phyloP scores from a whole-genome alignment of 2,113 vertebrate genomes.

The Sphaerodactylus townsendi region DNA sequence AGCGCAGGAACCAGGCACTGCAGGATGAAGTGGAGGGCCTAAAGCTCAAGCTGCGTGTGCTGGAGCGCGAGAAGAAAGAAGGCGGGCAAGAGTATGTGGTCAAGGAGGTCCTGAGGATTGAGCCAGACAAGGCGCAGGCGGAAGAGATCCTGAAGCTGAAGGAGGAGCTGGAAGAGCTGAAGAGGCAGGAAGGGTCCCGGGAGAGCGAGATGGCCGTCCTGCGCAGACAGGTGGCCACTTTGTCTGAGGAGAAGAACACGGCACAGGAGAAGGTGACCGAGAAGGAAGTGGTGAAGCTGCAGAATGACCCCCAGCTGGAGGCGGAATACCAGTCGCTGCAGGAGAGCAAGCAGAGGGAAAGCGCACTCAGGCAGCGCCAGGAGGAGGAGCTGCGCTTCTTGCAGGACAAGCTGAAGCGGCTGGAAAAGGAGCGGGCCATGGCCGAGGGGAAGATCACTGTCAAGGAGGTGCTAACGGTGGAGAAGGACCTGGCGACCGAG shows the following conservation, averaged over 20 bases:
- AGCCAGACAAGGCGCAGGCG: conserved; percentile 88
- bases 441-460: conserved; percentile 94
- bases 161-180: conserved; percentile 88
- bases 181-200: conserved; percentile 83
- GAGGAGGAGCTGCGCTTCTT: conserved; percentile 92
- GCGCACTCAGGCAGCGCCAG: conserved; percentile 75
- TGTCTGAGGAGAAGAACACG: conserved; percentile 84
- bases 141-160: conserved; percentile 86
- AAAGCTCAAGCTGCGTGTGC: conserved; percentile 73
- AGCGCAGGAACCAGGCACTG: conserved; percentile 81
- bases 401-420: conserved; percentile 85
- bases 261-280: conserved; percentile 88
- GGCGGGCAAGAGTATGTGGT: conserved; percentile 92
- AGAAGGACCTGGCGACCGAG: conserved; percentile 86
- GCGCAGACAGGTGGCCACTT: conserved; percentile 80
- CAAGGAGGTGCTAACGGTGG: conserved; percentile 94
- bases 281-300: conserved; percentile 91
- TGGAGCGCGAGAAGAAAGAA: conserved; percentile 85
- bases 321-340: conserved; percentile 83
- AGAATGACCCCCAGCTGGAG: conserved; percentile 92
- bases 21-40: conserved; percentile 88
- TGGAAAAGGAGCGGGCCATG: conserved; percentile 93
- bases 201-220: conserved; percentile 85
- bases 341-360: conserved; percentile 82
- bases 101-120: conserved; percentile 94